Conservation (phyloP, 2,113 vertebrate genomes). For the Hyla sarda region DNA sequence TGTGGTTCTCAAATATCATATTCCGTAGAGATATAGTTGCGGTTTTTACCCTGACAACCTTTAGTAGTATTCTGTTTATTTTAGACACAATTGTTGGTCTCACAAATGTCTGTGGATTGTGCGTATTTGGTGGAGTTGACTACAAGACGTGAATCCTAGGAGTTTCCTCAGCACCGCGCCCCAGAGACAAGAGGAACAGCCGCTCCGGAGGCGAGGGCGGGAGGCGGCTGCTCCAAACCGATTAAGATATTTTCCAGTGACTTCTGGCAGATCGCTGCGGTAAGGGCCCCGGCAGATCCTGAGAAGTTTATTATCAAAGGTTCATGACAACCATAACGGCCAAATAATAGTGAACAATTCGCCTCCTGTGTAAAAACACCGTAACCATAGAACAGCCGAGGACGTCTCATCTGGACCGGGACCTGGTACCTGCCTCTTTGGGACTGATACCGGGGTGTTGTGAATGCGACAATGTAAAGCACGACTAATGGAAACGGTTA, state of each 20-base stretch:
- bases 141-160: too few relatives aligned
- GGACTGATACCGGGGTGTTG: too few relatives aligned
- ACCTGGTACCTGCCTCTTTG: not conserved
- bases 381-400: not conserved
- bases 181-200: not conserved
- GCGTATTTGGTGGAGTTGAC: not conserved
- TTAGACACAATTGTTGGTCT: too few relatives aligned
- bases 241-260: slow-evolving; percentile 17
- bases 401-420: not conserved
- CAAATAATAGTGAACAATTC: not conserved
- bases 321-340: not conserved
- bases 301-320: slow-evolving; percentile 16
- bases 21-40: too few relatives aligned
- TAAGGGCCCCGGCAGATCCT: not conserved
- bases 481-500: too few relatives aligned
- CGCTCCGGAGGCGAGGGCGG: not conserved
- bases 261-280: not conserved
- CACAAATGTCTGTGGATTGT: not conserved
- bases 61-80: too few relatives aligned
- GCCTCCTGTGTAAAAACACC: not conserved
- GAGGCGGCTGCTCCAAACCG: not conserved
- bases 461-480: not conserved
- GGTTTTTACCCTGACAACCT: too few relatives aligned
- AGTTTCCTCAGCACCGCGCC: too few relatives aligned
- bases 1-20: too few relatives aligned